phyloP scores from a whole-genome alignment of 2,113 vertebrate genomes.

The Oplegnathus fasciatus region DNA sequence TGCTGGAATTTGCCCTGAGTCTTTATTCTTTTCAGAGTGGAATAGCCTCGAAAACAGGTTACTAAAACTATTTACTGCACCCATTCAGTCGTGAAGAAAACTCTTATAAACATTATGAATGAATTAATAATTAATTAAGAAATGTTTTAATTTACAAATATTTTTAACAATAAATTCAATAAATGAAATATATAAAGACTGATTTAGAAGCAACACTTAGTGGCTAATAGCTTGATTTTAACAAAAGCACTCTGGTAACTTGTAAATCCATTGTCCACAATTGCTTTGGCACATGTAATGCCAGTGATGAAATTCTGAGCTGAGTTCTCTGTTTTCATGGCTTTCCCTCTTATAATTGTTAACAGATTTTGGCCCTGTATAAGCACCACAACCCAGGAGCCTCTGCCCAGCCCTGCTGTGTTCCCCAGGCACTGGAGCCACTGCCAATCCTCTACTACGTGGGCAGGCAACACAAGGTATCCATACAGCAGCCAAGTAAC shows the following conservation, averaged over 20 bases:
- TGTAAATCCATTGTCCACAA: conserved; percentile 14
- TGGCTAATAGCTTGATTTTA: background rate
- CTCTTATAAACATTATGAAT: no score
- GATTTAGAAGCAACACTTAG: background rate
- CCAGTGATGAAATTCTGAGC: conserved; percentile 36
- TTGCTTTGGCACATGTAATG: conserved; percentile 25
- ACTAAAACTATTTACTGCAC: no score
- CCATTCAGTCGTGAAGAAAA: background rate
- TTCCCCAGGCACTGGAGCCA: conserved; percentile 88
- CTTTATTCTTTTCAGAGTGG: background rate
- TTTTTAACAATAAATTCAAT: background rate
- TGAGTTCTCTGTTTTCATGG: conserved; percentile 22
- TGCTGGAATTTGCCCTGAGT: background rate
- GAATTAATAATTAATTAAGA: no score
- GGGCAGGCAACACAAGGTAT: conserved; percentile 89
- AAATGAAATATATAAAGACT: background rate
- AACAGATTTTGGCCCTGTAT: conserved; percentile 91
- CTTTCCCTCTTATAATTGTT: conserved; percentile 23
- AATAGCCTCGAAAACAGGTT: background rate
- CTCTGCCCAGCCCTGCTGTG: conserved; percentile 93
- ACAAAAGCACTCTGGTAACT: background rate
- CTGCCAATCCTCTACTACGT: conserved; percentile 94
- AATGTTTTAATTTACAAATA: background rate
- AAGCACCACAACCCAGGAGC: conserved; percentile 93
- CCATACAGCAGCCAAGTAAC: background rate